Evolutionary conservation across 2,113 vertebrate species (phyloP), one percentile per base, ranked within the genome.

Genomic region (Caloenas nicobarica): DNA sequence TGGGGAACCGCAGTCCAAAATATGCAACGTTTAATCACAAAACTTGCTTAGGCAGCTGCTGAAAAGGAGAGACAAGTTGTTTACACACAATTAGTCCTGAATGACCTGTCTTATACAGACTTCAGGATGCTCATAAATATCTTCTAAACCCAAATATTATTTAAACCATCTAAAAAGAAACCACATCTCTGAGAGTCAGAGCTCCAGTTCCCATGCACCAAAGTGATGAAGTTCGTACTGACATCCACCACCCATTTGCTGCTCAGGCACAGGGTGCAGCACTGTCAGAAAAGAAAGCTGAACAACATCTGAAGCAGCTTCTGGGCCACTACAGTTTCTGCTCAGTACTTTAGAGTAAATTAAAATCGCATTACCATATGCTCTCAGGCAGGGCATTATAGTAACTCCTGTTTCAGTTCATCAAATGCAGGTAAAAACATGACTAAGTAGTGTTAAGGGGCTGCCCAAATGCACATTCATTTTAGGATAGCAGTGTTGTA

Each of bases 11-110:
- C 82, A 40, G 34, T 93, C 88, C 92, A 97, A 95, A 88, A 88
- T 58, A 94, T 7, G 95, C 92, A 91, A 13, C 0, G 0, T 69
- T 94, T 77, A 76, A 89, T 91, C 5, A 0, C 68, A 57, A 6
- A 93, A 73, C 50, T 86, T 94, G 90, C 96, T 97, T 94, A 94
- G 95, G 91, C 94, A 96, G 95, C 94, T 96, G 95, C 71, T 93
- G 90, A 83, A 83, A 95, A 90, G 74, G 54, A 91, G 38, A 79
- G 54, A 95, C 88, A 81, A 91, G 79, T 24, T 91, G 71, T 85
- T 91, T 94, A 93, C 68, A 88, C 28, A 88, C 5, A 13, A 86
- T 70, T 18, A 90, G 66, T 65, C 79, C 88, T 88, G 91, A 96
- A 93, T 85, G 62, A 73, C 69, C 77, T 79, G 34, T 84, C 88